Base-by-base conservation (phyloP, 2,797 vertebrate species). In the Melanotaenia pygmaea region DNA sequence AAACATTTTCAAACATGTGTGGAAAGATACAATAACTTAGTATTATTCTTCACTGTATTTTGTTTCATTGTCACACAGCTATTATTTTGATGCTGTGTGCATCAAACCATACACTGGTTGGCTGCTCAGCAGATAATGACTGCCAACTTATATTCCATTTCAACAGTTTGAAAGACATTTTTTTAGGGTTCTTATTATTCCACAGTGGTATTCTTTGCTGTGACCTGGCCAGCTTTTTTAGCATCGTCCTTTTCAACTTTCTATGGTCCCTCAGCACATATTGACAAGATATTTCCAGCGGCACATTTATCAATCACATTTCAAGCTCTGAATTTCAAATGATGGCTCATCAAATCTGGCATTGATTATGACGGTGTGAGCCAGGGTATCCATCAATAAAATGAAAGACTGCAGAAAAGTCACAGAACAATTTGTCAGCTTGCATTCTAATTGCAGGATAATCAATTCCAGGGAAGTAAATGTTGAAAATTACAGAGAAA, bases 1-100 rank as follows among this genome's bases (percentile, higher is more conserved):
- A 74, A 24, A 59, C 60, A 59, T 64, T 70, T 57, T 64, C 53
- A 37, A 59, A 62, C 67, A 35, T 82, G 37, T 77, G 35, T 74
- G 62, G 54, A 64, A 70, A 78, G 45, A 64, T 71, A 40, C 73
- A 54, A 1, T 59, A 65, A 74, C 59, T 67, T 65, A 24, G 54
- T 62, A 62, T 82, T 84, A 76, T 70, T 74, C 70, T 82, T 74
- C 53, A 2, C 77, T 81, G 74, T 84, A 67, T 73, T 82, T 77
- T 74, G 73, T 87, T 83, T 84, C 88, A 86, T 80, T 82, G 85
- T 88, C 89, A 84, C 74, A 72, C 77, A 24, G 68, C 51, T 76
- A 81, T 87, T 83, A 73, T 76, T 64, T 76, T 54, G 70, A 71
- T 43, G 70, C 63, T 70, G 67, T 81, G 81, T 80, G 81, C 69